Evolutionary conservation across 1,140 invertebrate genomes (phyloP), one percentile per base, ranked within the genome.

Genomic region (Euwallacea fornicatus): DNA sequence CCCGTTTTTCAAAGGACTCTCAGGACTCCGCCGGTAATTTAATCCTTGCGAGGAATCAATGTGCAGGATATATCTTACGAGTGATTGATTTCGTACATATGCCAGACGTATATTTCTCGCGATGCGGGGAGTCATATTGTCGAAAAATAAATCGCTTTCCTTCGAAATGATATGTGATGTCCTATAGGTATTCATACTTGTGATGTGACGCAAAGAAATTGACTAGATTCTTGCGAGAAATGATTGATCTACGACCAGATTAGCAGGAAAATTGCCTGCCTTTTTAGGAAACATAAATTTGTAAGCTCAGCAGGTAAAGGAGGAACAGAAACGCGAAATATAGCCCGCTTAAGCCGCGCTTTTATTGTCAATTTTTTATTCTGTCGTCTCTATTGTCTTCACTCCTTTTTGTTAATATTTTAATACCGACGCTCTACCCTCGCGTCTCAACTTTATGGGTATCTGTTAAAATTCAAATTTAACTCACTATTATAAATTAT

Each of bases 401-500:
- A 46, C 16, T 55, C 16, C 54, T 65, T 64, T 70, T 65, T 53
- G 43, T 70, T 70, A 69, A 69, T 69, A 69, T 69, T 69, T 69
- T 61, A 69, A 69, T 62, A 69, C 41, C 58, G 7, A 43, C 46
- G 47, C 55, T 61, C 67, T 44, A 41, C 41, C 41, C 67, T 61
- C 11, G 67, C 58, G 55, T 46, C 43, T 44, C 50, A 42, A 46
- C 69, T 65, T 64, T 64, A 70, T 65, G 61, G 62, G 54, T 59
- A 70, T 65, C 69, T 64, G 69, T 59, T 70, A 65, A 70, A 70
- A 70, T 70, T 70, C 69, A 70, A 70, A 70, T 70, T 70, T 65
- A 58, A 70, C 61, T 70, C 60, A 70, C 69, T 65, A 70, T 70
- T 70, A 70, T 70, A 70, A 70, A 70, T 70, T 70, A 70, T 70